Conservation (phyloP, 2,113 vertebrate genomes). For the Aegotheles bennettii region DNA sequence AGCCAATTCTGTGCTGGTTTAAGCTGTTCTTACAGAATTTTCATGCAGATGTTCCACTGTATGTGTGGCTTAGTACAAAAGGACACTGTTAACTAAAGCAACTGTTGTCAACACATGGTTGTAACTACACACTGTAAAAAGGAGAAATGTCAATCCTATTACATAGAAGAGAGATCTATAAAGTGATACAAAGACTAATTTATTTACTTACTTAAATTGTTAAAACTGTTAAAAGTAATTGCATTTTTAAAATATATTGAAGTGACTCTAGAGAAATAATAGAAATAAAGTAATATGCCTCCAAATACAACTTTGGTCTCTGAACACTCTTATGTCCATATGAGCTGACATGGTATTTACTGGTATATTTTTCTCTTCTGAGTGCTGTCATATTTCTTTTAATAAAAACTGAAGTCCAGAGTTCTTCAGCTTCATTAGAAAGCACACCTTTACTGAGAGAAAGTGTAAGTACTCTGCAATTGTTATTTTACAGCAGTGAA, state of each 20-base stretch:
- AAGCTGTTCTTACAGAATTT: background rate
- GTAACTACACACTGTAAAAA: background rate
- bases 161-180: background rate
- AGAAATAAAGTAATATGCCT: background rate
- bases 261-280: background rate
- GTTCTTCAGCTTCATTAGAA: constrained; percentile 47
- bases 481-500: background rate
- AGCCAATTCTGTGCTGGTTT: background rate
- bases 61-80: background rate
- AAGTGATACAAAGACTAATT: background rate
- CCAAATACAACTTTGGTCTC: background rate
- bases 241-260: background rate
- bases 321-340: background rate
- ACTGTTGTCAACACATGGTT: background rate
- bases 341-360: background rate
- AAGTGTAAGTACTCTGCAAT: constrained; percentile 73
- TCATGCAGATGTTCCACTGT: background rate
- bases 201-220: background rate
- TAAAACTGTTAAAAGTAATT: background rate
- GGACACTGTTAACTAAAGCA: background rate
- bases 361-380: constrained; percentile 56
- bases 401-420: constrained; percentile 82
- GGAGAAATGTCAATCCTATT: background rate
- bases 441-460: constrained; percentile 77
- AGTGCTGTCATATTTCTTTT: constrained; percentile 90